These are phyloP conservation scores for Nephila pilipes DNA, from an alignment of 1,140 invertebrate genomes.

Conservation along the genomic window DNA sequence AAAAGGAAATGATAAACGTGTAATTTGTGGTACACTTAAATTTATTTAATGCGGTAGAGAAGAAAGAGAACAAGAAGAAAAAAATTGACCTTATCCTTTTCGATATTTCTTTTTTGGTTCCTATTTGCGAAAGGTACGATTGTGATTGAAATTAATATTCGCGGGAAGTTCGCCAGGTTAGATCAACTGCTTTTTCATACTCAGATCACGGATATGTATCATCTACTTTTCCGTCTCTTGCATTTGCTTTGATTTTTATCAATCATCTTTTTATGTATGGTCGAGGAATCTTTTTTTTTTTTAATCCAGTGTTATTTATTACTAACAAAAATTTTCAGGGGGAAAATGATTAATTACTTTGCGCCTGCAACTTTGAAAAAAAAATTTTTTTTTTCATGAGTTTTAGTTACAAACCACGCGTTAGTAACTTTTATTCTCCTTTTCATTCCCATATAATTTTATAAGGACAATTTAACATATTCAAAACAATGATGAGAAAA, in stretches of 20 bases:
- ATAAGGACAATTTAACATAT: no score
- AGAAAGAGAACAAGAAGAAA: background rate
- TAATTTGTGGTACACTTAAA: slow-evolving; percentile 22
- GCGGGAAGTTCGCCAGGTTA: background rate
- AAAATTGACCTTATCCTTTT: background rate
- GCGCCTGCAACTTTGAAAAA: background rate
- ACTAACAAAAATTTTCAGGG: background rate
- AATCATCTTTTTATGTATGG: background rate
- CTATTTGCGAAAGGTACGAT: background rate
- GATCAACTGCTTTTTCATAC: background rate
- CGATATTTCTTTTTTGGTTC: background rate
- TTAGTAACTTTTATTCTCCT: no score
- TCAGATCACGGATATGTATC: background rate
- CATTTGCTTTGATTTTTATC: slow-evolving; percentile 3
- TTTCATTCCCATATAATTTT: no score
- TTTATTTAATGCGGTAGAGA: slow-evolving; percentile 27
- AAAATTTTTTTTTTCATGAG: no score
- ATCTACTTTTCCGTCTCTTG: background rate
- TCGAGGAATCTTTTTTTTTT: background rate
- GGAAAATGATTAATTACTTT: slow-evolving; percentile 27
- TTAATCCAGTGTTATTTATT: background rate
- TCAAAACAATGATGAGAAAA: no score
- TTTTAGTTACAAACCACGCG: no score
- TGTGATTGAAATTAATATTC: slow-evolving; percentile 57
- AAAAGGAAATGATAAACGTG: slow-evolving; percentile 5